These are phyloP conservation scores for Anadara kagoshimensis DNA, from an alignment of 1,140 invertebrate species.

Conservation along the genomic window DNA sequence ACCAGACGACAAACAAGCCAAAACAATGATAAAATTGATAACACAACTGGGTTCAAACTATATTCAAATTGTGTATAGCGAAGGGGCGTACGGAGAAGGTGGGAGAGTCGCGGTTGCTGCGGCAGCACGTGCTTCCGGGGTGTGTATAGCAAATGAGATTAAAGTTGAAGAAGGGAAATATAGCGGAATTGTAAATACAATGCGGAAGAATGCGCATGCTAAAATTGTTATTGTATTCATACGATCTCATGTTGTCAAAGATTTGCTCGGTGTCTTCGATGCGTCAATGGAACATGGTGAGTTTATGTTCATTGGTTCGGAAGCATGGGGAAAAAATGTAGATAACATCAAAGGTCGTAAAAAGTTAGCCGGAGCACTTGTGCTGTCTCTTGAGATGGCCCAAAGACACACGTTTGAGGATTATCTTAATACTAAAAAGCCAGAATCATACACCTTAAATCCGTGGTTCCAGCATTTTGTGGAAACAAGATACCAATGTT, in stretches of 20 bases:
- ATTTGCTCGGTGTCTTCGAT: constrained; percentile 10
- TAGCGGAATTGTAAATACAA: constrained; percentile 9
- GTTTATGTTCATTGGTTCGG: constrained; percentile 46
- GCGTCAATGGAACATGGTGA: constrained; percentile 24
- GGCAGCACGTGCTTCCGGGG: not conserved
- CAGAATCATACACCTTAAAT: constrained; percentile 1
- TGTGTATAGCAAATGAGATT: constrained; percentile 41
- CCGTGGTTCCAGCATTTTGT: constrained; percentile 37
- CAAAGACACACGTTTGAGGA: constrained; percentile 19
- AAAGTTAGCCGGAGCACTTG: constrained; percentile 34
- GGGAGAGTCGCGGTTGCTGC: constrained; percentile 28
- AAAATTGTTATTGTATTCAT: constrained; percentile 45
- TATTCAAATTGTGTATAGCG: constrained; percentile 42
- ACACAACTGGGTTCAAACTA: constrained; percentile 18
- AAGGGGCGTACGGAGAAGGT: constrained; percentile 42
- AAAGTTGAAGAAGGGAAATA: constrained; percentile 24
- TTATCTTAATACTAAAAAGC: constrained; percentile 2
- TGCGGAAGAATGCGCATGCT: constrained; percentile 21
- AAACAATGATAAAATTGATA: constrained; percentile 40
- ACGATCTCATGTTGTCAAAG: constrained; percentile 25
- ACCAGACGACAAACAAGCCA: constrained; percentile 40
- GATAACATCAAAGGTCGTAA: constrained; percentile 16
- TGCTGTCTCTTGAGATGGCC: constrained; percentile 30
- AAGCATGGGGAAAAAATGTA: constrained; percentile 38
- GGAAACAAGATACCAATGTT: constrained; percentile 28